A percentile compares a stretch with the other conserved stretches of the same genome.
Evolutionary conservation across 1,140 invertebrate species (phyloP).

Genomic region (Apis cerana): DNA sequence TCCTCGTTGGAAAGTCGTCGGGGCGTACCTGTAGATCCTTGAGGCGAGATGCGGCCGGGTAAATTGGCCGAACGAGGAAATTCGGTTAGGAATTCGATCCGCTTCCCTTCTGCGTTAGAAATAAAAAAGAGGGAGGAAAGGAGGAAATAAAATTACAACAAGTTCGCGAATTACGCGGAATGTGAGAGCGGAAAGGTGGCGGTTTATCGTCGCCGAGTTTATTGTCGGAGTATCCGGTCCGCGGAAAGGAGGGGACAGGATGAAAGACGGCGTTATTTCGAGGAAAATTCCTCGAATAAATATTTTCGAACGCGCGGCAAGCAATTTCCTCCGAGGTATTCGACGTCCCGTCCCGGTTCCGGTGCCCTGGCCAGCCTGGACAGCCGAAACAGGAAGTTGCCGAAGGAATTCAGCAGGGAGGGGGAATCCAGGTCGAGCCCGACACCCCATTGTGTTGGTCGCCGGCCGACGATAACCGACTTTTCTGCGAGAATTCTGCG

Average conservation of each 20-base stretch:
- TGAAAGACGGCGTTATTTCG: slow-evolving; percentile 54
- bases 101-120: too few relatives aligned
- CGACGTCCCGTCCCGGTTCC: slow-evolving; percentile 53
- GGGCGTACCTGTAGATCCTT: neutral
- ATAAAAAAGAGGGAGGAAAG: too few relatives aligned
- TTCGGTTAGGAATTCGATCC: neutral
- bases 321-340: slow-evolving; percentile 38
- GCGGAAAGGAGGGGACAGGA: slow-evolving; percentile 1
- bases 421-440: slow-evolving; percentile 41
- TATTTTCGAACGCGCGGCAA: slow-evolving; percentile 61
- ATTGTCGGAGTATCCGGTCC: slow-evolving; percentile 21
- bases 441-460: slow-evolving; percentile 33
- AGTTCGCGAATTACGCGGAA: neutral
- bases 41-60: neutral
- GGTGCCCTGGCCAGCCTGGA: neutral
- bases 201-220: slow-evolving; percentile 32
- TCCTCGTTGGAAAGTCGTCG: slow-evolving; percentile 10
- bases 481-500: slow-evolving; percentile 37
- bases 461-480: slow-evolving; percentile 29
- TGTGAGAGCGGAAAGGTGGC: neutral
- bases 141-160: neutral
- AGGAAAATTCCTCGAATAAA: slow-evolving; percentile 71
- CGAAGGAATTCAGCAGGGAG: slow-evolving; percentile 50
- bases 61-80: neutral
- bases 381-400: slow-evolving; percentile 33